Percentiles rank a stretch among this genome's conserved stretches.
phyloP scores from a whole-genome alignment of 1,140 invertebrate species.

The Leptinotarsa defecta region DNA sequence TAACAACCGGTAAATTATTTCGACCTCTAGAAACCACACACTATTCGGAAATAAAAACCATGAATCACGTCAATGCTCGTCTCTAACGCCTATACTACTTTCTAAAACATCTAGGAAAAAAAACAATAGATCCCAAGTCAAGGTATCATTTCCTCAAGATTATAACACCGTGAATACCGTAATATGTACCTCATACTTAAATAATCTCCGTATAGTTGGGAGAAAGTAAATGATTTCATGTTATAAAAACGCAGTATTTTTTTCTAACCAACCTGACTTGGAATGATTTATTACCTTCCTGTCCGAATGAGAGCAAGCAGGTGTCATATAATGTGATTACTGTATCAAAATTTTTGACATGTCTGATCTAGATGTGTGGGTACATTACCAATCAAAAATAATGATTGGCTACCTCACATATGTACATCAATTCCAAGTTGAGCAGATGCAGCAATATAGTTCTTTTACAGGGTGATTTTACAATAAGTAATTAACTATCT shows the following conservation, averaged over 20 bases:
- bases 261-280: not conserved
- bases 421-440: too few relatives aligned
- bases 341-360: not conserved
- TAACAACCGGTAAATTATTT: not conserved
- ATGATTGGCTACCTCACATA: too few relatives aligned
- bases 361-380: not conserved
- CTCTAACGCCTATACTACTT: not conserved
- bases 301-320: not conserved
- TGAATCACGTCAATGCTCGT: not conserved
- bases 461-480: too few relatives aligned
- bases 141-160: not conserved
- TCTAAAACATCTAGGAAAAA: not conserved
- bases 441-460: too few relatives aligned
- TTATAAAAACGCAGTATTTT: not conserved
- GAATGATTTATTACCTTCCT: conserved; percentile 2
- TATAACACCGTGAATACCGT: not conserved
- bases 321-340: not conserved
- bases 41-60: conserved; percentile 1
- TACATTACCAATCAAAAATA: too few relatives aligned
- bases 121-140: not conserved
- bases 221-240: not conserved
- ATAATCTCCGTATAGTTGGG: not conserved
- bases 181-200: not conserved
- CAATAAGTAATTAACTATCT: too few relatives aligned
- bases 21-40: not conserved